Evolutionary conservation across 2,888 invertebrate species (phyloP), one percentile per base, ranked within the genome.

Genomic region (Protodeltote pygarga): DNA sequence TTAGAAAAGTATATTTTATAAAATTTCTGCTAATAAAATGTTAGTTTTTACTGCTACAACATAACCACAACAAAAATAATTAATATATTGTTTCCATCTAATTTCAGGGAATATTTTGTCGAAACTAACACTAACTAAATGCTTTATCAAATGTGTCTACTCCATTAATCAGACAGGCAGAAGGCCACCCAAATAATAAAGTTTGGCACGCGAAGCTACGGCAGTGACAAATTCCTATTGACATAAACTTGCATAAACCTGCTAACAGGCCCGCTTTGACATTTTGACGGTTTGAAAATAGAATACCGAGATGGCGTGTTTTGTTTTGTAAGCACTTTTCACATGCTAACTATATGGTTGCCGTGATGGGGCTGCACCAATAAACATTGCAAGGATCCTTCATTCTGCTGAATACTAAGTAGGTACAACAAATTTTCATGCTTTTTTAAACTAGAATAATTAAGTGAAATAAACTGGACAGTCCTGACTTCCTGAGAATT

Each of bases 181-280:
- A 10, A 35, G 27, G 19, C 16, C n/a, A 11, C 19, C 8, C 13
- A 34, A 34, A 39, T 57, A 51, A 48, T 57, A 9, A 32, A 38
- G 27, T 16, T 23, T 14, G 33, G 25, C 64, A 63, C 58, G 64
- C 63, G 9, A 45, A 29, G 27, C n/a, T 19, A 31, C 13, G 5
- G 31, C 27, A 40, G 48, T 57, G 46, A 66, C 64, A 63, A 63
- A 63, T 34, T 65, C 33, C 28, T 52, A 52, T 63, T 41, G 58
- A 35, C 45, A 66, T 33, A 42, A 55, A 42, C 32, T 20, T 23
- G 9, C 45, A 66, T 33, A 42, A 55, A 42, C 32, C 23, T 23
- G 9, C 19, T 28, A 33, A 40, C 4, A 19, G 23, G 15, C 13
- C 19, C 42, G 23, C 25, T 53, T 45, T 16, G 15, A 11, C 16